phyloP scores from a whole-genome alignment of 2,113 vertebrate species.

The Seriola rivoliana region DNA sequence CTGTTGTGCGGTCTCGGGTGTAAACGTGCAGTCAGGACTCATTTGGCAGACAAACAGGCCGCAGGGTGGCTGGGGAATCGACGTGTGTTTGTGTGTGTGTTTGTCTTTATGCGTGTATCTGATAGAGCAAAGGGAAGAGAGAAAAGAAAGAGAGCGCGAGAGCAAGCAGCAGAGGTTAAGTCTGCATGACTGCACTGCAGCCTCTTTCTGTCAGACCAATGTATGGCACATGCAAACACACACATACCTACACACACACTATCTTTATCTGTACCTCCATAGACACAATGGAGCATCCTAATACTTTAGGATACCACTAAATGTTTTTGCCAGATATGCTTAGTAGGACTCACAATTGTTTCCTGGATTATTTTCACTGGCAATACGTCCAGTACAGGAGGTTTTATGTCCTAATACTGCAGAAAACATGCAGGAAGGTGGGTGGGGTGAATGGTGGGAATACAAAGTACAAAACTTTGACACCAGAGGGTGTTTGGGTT shows the following conservation, averaged over 20 bases:
- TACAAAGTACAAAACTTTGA: neutral
- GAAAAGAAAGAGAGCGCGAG: conserved; percentile 58
- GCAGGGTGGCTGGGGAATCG: conserved; percentile 81
- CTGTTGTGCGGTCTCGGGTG: conserved; percentile 82
- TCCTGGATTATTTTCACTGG: neutral
- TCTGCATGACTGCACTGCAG: conserved; percentile 78
- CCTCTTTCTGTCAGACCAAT: conserved; percentile 77
- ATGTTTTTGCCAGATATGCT: neutral
- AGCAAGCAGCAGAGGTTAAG: conserved; percentile 76
- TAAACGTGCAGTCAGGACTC: conserved; percentile 84
- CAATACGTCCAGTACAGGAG: neutral
- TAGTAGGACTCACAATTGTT: neutral
- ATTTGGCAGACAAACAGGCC: conserved; percentile 85
- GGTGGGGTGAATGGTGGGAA: neutral
- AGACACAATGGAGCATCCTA: neutral
- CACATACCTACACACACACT: neutral
- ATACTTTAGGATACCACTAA: neutral
- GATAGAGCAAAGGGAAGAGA: conserved; percentile 71
- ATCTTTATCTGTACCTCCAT: neutral
- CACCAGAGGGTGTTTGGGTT: neutral
- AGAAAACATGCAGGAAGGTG: neutral
- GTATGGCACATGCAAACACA: conserved; percentile 39
- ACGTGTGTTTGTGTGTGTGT: conserved; percentile 74
- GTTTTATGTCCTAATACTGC: neutral
- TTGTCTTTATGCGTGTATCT: conserved; percentile 72